phyloP scores from a whole-genome alignment of 2,888 invertebrate genomes.

The Sphaeridia pumilis region DNA sequence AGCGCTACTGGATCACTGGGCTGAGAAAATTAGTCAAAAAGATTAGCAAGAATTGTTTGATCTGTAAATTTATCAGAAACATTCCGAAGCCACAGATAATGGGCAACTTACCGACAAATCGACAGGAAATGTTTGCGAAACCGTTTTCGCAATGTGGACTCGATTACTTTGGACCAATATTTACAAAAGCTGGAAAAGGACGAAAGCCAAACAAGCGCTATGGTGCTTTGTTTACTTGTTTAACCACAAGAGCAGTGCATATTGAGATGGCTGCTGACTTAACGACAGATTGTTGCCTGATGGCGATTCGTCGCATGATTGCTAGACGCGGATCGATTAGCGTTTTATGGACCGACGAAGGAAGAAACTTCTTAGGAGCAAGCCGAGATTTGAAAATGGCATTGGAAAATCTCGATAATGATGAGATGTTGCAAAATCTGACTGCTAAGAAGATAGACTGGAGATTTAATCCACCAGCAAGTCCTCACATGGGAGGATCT shows the following conservation, averaged over 20 bases:
- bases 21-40: conserved; percentile 9
- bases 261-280: conserved; percentile 9
- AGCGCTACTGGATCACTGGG: conserved; percentile 4
- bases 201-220: conserved; percentile 9
- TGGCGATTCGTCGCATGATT: conserved; percentile 8
- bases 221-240: conserved; percentile 12
- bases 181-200: conserved; percentile 3
- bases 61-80: conserved; percentile 8
- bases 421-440: background rate
- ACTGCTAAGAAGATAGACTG: background rate
- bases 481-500: conserved; percentile 26
- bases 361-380: conserved; percentile 39
- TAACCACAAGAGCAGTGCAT: conserved; percentile 12
- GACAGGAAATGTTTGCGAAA: background rate
- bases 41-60: conserved; percentile 4
- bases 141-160: conserved; percentile 17
- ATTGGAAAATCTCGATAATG: conserved; percentile 40
- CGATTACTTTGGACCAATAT: conserved; percentile 21
- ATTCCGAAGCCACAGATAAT: conserved; percentile 11
- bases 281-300: conserved; percentile 10
- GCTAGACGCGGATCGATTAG: conserved; percentile 37
- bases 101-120: conserved; percentile 6
- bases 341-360: conserved; percentile 40
- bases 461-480: conserved; percentile 11
- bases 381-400: conserved; percentile 43